Evolutionary conservation across 2,113 vertebrate species (phyloP).

Genomic region (Puffinus mauretanicus): DNA sequence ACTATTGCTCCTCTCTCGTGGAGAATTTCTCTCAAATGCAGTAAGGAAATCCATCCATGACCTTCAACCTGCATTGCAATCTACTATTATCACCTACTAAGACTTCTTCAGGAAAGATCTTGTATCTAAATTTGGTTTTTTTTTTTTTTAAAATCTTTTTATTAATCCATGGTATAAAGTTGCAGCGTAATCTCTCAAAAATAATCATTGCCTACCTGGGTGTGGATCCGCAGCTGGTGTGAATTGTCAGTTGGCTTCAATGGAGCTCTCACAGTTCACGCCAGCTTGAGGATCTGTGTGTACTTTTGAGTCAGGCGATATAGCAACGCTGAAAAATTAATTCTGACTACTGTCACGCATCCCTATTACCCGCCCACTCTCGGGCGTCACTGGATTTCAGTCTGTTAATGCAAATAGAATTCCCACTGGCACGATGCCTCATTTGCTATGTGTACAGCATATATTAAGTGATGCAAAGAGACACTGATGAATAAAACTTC

Average conservation of each 20-base stretch:
- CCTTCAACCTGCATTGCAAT: not conserved
- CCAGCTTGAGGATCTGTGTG: not conserved
- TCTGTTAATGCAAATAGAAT: not conserved
- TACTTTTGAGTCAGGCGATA: not conserved
- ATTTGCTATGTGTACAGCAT: not conserved
- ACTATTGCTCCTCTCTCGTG: not conserved
- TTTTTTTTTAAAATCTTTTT: not conserved
- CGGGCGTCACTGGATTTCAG: not conserved
- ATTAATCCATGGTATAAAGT: not conserved
- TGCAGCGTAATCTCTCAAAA: not conserved
- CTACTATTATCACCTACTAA: not conserved
- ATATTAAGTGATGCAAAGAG: not conserved
- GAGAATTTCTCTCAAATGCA: not conserved
- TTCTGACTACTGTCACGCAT: constrained; percentile 7
- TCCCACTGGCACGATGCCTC: not conserved
- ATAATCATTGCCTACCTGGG: not conserved
- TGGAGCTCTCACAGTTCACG: constrained; percentile 6
- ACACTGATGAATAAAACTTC: not conserved
- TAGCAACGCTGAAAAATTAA: not conserved
- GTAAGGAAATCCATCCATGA: not conserved
- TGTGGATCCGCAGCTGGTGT: not conserved
- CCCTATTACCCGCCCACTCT: constrained; percentile 22
- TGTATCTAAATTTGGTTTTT: not conserved
- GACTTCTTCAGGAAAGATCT: not conserved
- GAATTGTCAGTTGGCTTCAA: constrained; percentile 42